These are phyloP conservation scores for Elephas maximus DNA, from an alignment of 2,113 vertebrate species.

Conservation along the genomic window DNA sequence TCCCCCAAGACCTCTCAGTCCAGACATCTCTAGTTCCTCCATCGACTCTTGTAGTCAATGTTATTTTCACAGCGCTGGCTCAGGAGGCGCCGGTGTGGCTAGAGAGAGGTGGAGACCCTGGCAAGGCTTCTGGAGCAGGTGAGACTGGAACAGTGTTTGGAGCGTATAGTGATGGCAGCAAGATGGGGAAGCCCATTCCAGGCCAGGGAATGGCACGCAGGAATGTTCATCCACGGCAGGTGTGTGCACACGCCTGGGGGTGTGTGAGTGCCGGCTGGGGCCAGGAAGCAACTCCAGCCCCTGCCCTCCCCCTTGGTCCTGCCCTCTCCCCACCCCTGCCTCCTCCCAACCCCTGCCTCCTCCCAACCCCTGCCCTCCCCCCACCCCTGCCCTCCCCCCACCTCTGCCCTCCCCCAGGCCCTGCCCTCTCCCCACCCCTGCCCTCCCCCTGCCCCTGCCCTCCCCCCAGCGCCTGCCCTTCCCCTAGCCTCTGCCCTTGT, in stretches of 20 bases:
- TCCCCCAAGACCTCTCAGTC: neutral
- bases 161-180: constrained; percentile 39
- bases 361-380: no score
- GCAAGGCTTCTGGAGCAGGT: constrained; percentile 51
- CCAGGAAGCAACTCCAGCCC: constrained; percentile 61
- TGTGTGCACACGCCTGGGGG: neutral
- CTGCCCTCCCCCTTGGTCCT: neutral
- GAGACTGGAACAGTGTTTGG: neutral
- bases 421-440: no score
- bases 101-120: neutral
- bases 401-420: no score
- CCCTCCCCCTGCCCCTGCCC: no score
- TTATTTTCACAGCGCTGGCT: neutral
- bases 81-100: neutral
- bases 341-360: no score
- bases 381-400: no score
- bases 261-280: neutral
- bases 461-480: neutral
- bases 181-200: constrained; percentile 74
- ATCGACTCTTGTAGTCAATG: neutral
- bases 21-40: neutral
- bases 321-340: no score
- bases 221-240: constrained; percentile 72
- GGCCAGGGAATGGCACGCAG: constrained; percentile 64
- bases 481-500: constrained; percentile 72